These are phyloP conservation scores for Hemibagrus guttatus DNA, from an alignment of 2,797 vertebrate genomes.

Conservation along the genomic window DNA sequence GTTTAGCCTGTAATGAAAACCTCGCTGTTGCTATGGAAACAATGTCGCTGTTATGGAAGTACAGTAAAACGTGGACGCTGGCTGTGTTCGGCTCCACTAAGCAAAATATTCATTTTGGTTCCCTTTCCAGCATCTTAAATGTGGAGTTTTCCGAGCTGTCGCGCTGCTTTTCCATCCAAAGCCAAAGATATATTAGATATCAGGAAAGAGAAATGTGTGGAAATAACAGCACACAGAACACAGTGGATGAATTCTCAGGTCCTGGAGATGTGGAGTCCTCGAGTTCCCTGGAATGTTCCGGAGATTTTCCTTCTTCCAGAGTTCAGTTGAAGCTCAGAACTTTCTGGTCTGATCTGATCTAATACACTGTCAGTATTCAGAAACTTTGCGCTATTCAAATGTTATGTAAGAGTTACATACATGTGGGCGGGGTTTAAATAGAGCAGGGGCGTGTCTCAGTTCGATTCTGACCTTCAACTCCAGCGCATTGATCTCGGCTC, in stretches of 20 bases:
- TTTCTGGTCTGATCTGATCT: neutral
- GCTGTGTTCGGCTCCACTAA: neutral
- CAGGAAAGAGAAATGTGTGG: neutral
- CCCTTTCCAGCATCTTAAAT: neutral
- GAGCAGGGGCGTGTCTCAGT: neutral
- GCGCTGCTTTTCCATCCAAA: neutral
- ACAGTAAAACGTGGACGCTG: neutral
- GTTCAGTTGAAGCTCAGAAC: neutral
- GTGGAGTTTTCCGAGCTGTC: neutral
- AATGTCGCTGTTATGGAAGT: neutral
- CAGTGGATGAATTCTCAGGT: neutral
- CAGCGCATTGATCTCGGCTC: neutral
- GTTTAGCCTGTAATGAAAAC: neutral
- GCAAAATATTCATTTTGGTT: neutral
- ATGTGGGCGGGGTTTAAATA: neutral
- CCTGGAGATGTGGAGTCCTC: neutral
- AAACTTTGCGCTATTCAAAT: neutral
- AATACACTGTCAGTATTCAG: neutral
- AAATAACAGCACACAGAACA: neutral
- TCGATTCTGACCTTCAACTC: neutral
- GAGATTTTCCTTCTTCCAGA: neutral
- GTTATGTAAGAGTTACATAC: neutral
- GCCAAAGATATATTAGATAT: neutral
- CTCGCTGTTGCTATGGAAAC: neutral
- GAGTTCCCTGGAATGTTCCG: neutral